Evolutionary conservation across 2,797 vertebrate species (phyloP).

Genomic region (Lagodon rhomboides): DNA sequence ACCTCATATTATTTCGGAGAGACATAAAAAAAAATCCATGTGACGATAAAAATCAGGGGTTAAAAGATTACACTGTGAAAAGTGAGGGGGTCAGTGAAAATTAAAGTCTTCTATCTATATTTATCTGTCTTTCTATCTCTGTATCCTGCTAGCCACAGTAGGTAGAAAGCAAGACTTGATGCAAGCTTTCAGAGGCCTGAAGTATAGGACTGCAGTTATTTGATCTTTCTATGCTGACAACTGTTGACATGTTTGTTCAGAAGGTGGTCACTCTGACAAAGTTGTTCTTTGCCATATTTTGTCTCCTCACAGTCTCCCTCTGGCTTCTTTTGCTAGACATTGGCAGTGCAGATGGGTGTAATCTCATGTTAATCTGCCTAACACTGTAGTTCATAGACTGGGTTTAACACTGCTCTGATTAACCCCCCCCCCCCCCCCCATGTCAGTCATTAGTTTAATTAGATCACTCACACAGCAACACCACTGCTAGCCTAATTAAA

Average conservation of each 20-base stretch:
- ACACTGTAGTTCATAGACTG: constrained; percentile 59
- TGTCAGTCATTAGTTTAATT: constrained; percentile 70
- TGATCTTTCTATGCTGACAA: not conserved
- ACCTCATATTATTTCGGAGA: too few species aligned
- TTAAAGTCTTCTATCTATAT: too few species aligned
- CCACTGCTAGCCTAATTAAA: constrained; percentile 59
- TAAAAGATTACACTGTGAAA: too few species aligned
- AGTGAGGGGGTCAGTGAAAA: too few species aligned
- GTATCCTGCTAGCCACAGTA: not conserved
- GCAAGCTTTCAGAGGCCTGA: not conserved
- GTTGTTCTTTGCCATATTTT: constrained; percentile 17
- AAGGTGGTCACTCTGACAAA: not conserved
- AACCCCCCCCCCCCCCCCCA: constrained; percentile 43
- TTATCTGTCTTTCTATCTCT: too few species aligned
- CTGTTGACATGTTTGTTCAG: not conserved
- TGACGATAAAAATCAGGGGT: too few species aligned
- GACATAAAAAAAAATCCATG: too few species aligned
- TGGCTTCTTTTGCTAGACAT: constrained; percentile 59
- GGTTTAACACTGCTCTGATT: constrained; percentile 60
- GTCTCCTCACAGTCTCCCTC: not conserved
- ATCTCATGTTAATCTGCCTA: constrained; percentile 75
- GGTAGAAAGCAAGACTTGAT: not conserved
- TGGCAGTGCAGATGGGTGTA: constrained; percentile 62
- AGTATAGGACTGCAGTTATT: not conserved
- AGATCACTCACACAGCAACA: constrained; percentile 46